phyloP scores from a whole-genome alignment of 2,113 vertebrate species.

The Tamias sibiricus region DNA sequence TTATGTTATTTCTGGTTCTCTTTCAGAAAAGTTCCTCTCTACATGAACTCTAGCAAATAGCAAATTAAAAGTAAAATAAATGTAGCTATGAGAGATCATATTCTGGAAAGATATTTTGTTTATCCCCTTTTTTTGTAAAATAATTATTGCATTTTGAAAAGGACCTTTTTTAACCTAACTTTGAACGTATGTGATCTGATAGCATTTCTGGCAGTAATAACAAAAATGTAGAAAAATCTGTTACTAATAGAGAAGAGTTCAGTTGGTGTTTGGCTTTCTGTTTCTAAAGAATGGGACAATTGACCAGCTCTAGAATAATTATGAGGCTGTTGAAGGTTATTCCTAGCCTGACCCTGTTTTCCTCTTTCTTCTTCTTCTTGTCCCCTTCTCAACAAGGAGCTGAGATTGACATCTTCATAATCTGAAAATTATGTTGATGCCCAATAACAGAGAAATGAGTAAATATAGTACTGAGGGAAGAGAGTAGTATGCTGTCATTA shows the following conservation, averaged over 20 bases:
- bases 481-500: not conserved
- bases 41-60: slow-evolving; percentile 33
- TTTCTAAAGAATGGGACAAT: not conserved
- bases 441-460: not conserved
- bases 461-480: not conserved
- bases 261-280: slow-evolving; percentile 12
- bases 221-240: slow-evolving; percentile 31
- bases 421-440: not conserved
- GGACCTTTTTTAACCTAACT: slow-evolving; percentile 20
- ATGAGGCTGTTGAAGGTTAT: not conserved
- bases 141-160: slow-evolving; percentile 41
- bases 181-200: not conserved
- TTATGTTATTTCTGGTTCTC: slow-evolving; percentile 48
- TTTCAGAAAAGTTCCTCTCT: slow-evolving; percentile 45
- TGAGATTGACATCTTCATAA: not conserved
- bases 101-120: slow-evolving; percentile 9
- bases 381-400: not conserved
- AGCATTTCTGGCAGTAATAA: slow-evolving; percentile 36
- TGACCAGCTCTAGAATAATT: not conserved
- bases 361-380: not conserved
- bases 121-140: slow-evolving; percentile 47
- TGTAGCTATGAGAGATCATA: not conserved
- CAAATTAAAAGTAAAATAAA: slow-evolving; percentile 58
- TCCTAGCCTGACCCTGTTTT: not conserved
- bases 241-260: slow-evolving; percentile 35